A percentile compares a stretch with the other conserved stretches of the same genome.
Evolutionary conservation across 2,113 vertebrate genomes (phyloP).

Genomic region (Poecile atricapillus): DNA sequence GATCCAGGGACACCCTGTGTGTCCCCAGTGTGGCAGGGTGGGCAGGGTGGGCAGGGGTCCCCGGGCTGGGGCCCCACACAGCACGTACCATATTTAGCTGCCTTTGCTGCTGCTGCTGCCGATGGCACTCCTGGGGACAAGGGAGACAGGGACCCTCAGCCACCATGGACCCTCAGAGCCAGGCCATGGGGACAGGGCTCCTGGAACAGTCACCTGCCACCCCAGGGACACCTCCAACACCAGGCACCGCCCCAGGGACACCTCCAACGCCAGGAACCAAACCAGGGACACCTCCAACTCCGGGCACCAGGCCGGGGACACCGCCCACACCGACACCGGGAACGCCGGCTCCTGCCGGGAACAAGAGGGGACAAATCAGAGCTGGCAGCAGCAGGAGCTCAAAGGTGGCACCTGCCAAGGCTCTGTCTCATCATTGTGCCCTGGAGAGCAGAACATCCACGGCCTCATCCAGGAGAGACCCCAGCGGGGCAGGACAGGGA

Average conservation of each 20-base stretch:
- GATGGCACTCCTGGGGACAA: neutral
- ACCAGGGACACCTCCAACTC: neutral
- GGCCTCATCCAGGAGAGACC: neutral
- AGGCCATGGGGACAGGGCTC: neutral
- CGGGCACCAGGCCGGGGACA: too few relatives aligned
- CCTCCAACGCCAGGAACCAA: neutral
- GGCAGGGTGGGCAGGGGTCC: neutral
- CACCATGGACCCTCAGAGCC: fast-evolving
- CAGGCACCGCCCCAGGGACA: neutral
- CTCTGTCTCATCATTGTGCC: too few relatives aligned
- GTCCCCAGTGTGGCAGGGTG: too few relatives aligned
- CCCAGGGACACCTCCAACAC: neutral
- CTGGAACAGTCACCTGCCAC: conserved; percentile 8
- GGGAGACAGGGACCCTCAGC: conserved; percentile 1
- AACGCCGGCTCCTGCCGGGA: too few relatives aligned
- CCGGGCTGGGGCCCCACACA: fast-evolving
- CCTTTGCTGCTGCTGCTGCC: conserved; percentile 54
- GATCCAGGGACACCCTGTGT: too few relatives aligned
- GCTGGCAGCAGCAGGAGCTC: too few relatives aligned
- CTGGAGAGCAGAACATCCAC: too few relatives aligned
- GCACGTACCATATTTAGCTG: conserved; percentile 49
- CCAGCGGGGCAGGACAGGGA: fast-evolving
- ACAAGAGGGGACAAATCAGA: too few relatives aligned
- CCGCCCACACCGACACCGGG: too few relatives aligned
- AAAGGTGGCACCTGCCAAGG: too few relatives aligned